These are phyloP conservation scores for Seladonia tumulorum DNA, from an alignment of 2,888 invertebrate genomes.

Conservation along the genomic window DNA sequence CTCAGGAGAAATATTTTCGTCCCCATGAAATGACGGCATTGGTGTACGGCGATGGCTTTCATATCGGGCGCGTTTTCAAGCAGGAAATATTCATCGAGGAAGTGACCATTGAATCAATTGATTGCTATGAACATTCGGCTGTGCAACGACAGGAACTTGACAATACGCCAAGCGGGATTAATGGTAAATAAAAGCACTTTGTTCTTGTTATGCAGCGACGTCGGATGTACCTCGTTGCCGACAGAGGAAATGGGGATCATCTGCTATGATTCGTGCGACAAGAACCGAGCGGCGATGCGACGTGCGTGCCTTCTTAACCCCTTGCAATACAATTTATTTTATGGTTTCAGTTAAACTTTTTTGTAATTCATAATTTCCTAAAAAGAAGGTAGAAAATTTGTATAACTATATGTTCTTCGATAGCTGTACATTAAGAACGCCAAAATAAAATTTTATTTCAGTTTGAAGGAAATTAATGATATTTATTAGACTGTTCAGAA, in stretches of 20 bases:
- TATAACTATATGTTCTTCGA: no score
- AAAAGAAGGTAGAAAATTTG: no score
- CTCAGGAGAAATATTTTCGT: not conserved
- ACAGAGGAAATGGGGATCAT: constrained; percentile 73
- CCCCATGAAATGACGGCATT: no score
- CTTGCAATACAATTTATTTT: no score
- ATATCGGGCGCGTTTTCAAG: not conserved
- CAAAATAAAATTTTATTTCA: no score
- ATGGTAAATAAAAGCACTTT: constrained; percentile 55
- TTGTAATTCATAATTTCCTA: no score
- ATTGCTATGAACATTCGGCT: constrained; percentile 57
- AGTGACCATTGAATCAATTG: constrained; percentile 62
- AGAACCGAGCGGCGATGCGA: constrained; percentile 11
- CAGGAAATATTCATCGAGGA: constrained; percentile 34
- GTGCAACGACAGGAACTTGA: constrained; percentile 58
- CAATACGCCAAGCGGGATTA: constrained; percentile 60
- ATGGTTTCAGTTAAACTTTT: no score
- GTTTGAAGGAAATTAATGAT: no score
- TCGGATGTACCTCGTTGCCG: constrained; percentile 78
- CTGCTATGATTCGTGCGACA: constrained; percentile 38
- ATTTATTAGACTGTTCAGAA: no score
- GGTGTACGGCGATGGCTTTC: not conserved
- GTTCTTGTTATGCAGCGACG: constrained; percentile 59
- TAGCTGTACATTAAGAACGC: no score
- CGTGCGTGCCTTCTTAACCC: not conserved